A percentile compares a stretch with the other conserved stretches of the same genome.
phyloP scores from a whole-genome alignment of 2,888 invertebrate species.

The Ellobium chinense region DNA sequence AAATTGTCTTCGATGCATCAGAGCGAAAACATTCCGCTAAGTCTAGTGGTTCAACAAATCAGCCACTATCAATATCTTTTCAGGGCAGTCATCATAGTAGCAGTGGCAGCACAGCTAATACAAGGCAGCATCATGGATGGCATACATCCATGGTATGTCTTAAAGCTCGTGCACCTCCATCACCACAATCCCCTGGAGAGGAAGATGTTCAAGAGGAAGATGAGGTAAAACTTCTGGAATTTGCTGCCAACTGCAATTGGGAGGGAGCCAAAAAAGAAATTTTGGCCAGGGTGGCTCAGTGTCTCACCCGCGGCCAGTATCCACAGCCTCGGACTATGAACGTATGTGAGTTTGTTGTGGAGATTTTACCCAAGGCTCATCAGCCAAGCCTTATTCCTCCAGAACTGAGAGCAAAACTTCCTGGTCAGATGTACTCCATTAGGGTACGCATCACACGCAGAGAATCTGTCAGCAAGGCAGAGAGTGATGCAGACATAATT shows the following conservation, averaged over 20 bases:
- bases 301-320: slow-evolving; percentile 59
- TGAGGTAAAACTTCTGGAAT: slow-evolving; percentile 70
- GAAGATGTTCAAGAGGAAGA: slow-evolving; percentile 50
- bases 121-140: slow-evolving; percentile 54
- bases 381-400: slow-evolving; percentile 67
- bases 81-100: not conserved
- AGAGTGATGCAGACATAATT: slow-evolving; percentile 10
- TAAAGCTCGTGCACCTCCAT: slow-evolving; percentile 61
- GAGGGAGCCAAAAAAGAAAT: slow-evolving; percentile 64
- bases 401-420: slow-evolving; percentile 61
- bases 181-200: slow-evolving; percentile 32
- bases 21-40: not conserved
- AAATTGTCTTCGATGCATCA: not conserved
- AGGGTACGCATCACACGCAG: slow-evolving; percentile 60
- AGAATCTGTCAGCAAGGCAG: not conserved
- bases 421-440: slow-evolving; percentile 66
- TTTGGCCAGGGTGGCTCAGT: slow-evolving; percentile 66
- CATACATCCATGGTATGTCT: slow-evolving; percentile 71
- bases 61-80: not conserved
- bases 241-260: slow-evolving; percentile 74
- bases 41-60: not conserved
- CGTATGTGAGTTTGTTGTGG: slow-evolving; percentile 61
- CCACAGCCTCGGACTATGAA: slow-evolving; percentile 53
- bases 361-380: slow-evolving; percentile 67
- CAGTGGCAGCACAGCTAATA: not conserved